Conservation (phyloP, 2,113 vertebrate genomes). For the Oenanthe oenanthe region DNA sequence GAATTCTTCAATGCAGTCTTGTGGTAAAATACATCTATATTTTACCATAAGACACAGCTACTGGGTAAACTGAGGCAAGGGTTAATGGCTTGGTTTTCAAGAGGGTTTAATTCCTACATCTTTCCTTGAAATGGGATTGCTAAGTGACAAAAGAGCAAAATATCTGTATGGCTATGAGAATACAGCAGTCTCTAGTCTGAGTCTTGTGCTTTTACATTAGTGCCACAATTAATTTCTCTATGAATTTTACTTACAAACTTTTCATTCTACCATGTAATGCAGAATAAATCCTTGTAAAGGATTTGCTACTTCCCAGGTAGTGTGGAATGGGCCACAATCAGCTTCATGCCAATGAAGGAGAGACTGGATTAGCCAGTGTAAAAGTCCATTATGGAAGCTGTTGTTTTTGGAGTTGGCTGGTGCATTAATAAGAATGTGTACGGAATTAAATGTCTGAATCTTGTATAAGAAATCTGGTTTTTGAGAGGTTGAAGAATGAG, state of each 20-base stretch:
- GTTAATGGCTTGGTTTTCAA: background rate
- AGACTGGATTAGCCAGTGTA: background rate
- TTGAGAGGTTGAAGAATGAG: background rate
- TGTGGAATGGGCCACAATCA: background rate
- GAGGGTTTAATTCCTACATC: background rate
- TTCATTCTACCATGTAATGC: background rate
- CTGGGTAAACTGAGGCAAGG: conserved; percentile 37
- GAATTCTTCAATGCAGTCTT: background rate
- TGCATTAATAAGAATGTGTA: background rate
- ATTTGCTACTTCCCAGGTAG: background rate
- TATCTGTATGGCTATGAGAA: background rate
- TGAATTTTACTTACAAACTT: background rate
- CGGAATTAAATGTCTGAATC: background rate
- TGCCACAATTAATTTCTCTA: background rate
- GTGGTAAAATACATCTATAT: background rate
- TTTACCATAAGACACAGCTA: background rate
- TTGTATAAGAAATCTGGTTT: background rate
- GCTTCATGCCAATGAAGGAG: background rate
- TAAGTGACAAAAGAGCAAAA: background rate
- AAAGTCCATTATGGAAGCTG: background rate
- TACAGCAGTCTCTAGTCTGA: background rate
- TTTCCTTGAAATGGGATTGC: background rate
- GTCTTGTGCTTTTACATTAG: background rate
- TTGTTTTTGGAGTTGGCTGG: background rate
- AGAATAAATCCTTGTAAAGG: background rate